Evolutionary conservation across 2,888 invertebrate species (phyloP), one percentile per base, ranked within the genome.

Genomic region (Cylindroiulus punctatus): DNA sequence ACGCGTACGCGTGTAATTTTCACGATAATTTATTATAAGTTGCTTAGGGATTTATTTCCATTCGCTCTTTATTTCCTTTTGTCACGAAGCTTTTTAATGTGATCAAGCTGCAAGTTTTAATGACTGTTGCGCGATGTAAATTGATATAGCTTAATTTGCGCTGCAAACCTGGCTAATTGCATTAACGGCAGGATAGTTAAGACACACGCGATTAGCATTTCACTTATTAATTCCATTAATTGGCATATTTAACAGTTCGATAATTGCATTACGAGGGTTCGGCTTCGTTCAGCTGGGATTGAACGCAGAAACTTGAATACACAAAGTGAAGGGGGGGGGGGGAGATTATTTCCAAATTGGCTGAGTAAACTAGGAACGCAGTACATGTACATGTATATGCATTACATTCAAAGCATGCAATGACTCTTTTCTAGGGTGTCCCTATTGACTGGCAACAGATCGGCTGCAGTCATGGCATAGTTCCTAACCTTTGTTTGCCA

Each of bases 161-260:
- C 40, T 83, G 83, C 83, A 83, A 83, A 83, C 83, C 83, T 83
- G n/a, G 83, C 83, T 83, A 83, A 83, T 83, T 83, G 83, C 83
- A 83, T 83, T 83, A 83, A 22, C 83, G 83, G 83, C 42, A 83
- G 83, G 40, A 83, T 83, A 84, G 84, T 84, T 84, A 44, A 52
- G 84, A 84, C 47, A 57, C 84, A 84, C 84, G 84, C 84, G 47
- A 84, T 84, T 84, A 84, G 85, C 65, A 81, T 85, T 85, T 65
- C 86, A 84, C 32, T 83, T 86, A 84, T 82, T 86, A 86, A 86
- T 86, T 86, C 52, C 83, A 52, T 82, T 86, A 86, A 86, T 86
- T 86, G 86, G 82, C 86, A 86, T 84, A 84, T 81, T 86, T 86
- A 86, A 84, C 86, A 84, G 86, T 84, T 83, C 82, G 86, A 84